Evolutionary conservation across 2,113 vertebrate species (phyloP).

Genomic region (Leiothrix lutea): DNA sequence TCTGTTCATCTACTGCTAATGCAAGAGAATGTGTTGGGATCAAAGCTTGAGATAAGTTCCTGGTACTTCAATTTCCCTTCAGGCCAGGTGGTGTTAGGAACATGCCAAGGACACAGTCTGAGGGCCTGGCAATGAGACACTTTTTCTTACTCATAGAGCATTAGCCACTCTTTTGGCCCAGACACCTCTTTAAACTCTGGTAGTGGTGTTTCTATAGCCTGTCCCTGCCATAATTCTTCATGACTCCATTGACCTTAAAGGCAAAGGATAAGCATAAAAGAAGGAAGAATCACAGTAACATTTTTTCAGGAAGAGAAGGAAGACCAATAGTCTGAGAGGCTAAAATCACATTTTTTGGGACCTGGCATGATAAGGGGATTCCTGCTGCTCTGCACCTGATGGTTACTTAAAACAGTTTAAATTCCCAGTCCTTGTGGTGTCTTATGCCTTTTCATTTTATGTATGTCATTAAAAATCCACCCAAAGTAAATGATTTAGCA

Average conservation of each 20-base stretch:
- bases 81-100: not conserved
- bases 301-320: not conserved
- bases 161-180: not conserved
- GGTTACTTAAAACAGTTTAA: not conserved
- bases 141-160: constrained; percentile 5
- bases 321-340: not conserved
- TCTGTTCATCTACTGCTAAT: constrained; percentile 39
- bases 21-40: not conserved
- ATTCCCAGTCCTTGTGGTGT: not conserved
- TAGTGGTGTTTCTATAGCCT: not conserved
- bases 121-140: not conserved
- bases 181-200: not conserved
- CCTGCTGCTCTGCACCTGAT: not conserved
- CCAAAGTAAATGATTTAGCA: not conserved
- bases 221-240: not conserved
- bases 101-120: constrained; percentile 7
- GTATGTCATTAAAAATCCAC: not conserved
- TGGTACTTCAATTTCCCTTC: constrained; percentile 21
- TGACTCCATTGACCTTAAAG: not conserved
- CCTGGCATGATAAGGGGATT: not conserved
- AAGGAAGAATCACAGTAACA: not conserved
- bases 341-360: not conserved
- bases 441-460: not conserved
- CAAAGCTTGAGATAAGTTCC: constrained; percentile 10
- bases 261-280: constrained; percentile 5